Conservation (phyloP, 1,140 invertebrate genomes). For the Platyscapa corneri region DNA sequence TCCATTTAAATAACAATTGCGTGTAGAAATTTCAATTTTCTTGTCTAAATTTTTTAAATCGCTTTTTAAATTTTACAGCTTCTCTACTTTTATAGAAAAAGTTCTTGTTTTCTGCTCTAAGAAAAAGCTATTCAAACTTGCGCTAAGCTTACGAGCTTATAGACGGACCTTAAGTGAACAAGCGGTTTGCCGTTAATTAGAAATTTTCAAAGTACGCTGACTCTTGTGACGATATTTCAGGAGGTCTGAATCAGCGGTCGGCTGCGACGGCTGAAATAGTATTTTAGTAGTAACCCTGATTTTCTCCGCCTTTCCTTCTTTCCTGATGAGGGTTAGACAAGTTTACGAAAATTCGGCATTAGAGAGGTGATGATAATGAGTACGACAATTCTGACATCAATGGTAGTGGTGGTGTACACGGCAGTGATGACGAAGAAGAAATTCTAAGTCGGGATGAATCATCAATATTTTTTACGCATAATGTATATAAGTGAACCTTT, state of each 20-base stretch:
- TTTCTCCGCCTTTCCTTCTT: conserved; percentile 14
- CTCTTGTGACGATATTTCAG: conserved; percentile 66
- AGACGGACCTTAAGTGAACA: not conserved
- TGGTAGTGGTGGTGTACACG: not conserved
- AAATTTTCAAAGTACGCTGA: conserved; percentile 67
- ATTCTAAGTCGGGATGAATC: conserved; percentile 54
- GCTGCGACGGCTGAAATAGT: conserved; percentile 65
- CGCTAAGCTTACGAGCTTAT: not conserved
- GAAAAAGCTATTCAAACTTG: not conserved
- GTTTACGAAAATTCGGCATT: conserved; percentile 14
- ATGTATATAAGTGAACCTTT: not conserved
- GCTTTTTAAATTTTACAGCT: not conserved
- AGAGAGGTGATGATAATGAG: not conserved
- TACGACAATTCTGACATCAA: not conserved
- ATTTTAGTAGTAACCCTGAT: conserved; percentile 50
- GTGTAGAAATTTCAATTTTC: no score
- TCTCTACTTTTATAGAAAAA: not conserved
- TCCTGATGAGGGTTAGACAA: not conserved
- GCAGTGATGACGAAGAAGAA: not conserved
- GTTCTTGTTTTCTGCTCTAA: not conserved
- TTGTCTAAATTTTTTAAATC: not conserved
- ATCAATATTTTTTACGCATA: conserved; percentile 31
- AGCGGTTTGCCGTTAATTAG: conserved; percentile 24
- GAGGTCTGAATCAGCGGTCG: conserved; percentile 65
- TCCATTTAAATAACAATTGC: no score